Evolutionary conservation across 1,140 invertebrate species (phyloP), one percentile per base, ranked within the genome.

Genomic region (Drosophila carrolli): DNA sequence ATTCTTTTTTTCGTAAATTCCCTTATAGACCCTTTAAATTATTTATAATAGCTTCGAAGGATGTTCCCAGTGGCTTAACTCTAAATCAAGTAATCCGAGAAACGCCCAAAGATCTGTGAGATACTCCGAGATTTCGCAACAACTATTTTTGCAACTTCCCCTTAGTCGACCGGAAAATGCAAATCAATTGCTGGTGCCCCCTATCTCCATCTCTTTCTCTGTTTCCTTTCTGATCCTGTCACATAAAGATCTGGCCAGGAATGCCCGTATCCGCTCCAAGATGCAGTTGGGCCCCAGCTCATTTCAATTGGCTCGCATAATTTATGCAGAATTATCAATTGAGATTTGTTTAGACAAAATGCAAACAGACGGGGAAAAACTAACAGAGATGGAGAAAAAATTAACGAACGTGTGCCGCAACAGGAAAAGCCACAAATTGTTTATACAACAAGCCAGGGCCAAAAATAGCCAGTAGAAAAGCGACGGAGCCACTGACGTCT

Each of bases 241-340:
- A 72, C 68, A 72, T 72, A 72, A 72, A 72, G 67, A 72, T 71
- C 51, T 35, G 43, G 44, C 68, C 29, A 73, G 70, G 81, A 83
- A 78, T 82, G 75, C 56, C 57, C 50, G 73, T 72, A 85, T 82
- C 83, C 82, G 78, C 55, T 73, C 35, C 16, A 40, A 48, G 46
- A 65, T 74, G 75, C 67, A 70, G 61, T 77, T 74, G 55, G 67
- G 67, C 38, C 55, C 58, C 53, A 48, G 74, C 81, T 86, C 74
- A 78, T 85, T 85, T 85, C 70, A 67, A 75, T 86, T 85, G 51
- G 68, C 35, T 55, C 74, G 73, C 78, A 81, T 81, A 86, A 86
- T 82, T 88, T 88, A 85, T 85, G 83, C 83, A 78, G 58, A 88
- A 75, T 78, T 72, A 85, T 85, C 83, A 86, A 77, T 88, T 66